phyloP scores from a whole-genome alignment of 2,797 vertebrate species.

The Distichodus sexfasciatus region DNA sequence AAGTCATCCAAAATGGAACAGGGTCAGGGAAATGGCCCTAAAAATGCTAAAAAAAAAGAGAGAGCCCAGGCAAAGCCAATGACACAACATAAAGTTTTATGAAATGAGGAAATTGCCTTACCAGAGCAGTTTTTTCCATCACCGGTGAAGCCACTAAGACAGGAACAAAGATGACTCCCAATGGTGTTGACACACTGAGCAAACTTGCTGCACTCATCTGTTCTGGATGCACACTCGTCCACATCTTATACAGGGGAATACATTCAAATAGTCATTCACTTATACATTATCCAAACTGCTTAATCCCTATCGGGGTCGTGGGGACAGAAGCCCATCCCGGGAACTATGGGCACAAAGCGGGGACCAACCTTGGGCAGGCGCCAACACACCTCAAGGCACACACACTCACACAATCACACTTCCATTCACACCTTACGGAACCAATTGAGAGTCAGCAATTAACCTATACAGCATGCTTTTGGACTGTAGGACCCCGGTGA shows the following conservation, averaged over 20 bases:
- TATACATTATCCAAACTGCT: too few species aligned
- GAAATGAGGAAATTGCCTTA: conserved; percentile 52
- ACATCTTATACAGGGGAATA: conserved; percentile 62
- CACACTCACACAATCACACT: too few species aligned
- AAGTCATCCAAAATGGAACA: conserved; percentile 85
- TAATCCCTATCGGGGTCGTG: too few species aligned
- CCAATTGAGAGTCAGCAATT: too few species aligned
- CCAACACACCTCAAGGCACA: too few species aligned
- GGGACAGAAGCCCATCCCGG: too few species aligned
- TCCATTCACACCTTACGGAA: too few species aligned
- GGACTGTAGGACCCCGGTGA: too few species aligned
- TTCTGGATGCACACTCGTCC: conserved; percentile 72
- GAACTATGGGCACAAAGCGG: too few species aligned
- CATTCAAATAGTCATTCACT: conserved; percentile 1
- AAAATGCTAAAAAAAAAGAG: conserved; percentile 54
- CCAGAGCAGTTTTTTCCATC: conserved; percentile 79
- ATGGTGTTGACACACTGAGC: conserved; percentile 73
- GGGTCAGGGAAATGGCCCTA: conserved; percentile 72
- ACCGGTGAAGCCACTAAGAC: conserved; percentile 76
- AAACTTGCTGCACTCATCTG: conserved; percentile 70
- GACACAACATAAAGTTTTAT: background rate
- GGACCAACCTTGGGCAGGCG: too few species aligned
- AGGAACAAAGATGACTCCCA: conserved; percentile 73
- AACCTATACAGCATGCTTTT: too few species aligned
- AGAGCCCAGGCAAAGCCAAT: conserved; percentile 49